A percentile compares a stretch with the other conserved stretches of the same genome.
Conservation (phyloP, 2,113 vertebrate species). For the Dasyornis broadbenti region DNA sequence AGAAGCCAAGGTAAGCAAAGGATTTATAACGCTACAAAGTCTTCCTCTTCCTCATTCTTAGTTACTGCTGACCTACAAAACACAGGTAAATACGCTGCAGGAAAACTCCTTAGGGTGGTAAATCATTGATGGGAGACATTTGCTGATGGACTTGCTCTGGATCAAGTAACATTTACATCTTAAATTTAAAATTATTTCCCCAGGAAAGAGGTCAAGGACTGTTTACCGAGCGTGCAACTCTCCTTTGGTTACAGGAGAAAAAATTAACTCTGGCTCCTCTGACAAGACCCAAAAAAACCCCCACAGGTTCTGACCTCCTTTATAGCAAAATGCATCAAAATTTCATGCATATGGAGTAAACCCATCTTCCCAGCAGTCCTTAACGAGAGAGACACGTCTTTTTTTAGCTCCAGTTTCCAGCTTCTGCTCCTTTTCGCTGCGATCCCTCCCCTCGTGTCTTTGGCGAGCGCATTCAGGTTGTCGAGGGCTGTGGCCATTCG, state of each 20-base stretch:
- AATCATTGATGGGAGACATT: conserved; percentile 33
- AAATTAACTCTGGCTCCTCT: neutral
- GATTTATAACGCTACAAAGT: neutral
- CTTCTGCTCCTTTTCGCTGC: neutral
- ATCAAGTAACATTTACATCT: neutral
- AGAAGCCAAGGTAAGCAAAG: conserved; percentile 17
- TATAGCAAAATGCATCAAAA: neutral
- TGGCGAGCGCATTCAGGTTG: neutral
- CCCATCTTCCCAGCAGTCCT: neutral
- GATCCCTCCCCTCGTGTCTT: neutral
- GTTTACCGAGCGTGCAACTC: neutral
- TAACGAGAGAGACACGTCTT: rapidly evolving
- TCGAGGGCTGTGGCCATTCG: neutral
- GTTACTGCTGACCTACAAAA: conserved; percentile 5
- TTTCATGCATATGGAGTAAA: neutral
- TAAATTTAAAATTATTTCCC: neutral
- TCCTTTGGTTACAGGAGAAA: neutral
- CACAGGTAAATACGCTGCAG: neutral
- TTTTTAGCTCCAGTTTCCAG: neutral
- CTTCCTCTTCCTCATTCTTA: conserved; percentile 40
- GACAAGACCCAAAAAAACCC: neutral
- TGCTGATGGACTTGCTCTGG: neutral
- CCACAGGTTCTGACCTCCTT: neutral
- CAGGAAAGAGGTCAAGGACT: neutral
- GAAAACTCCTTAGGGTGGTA: neutral